These are phyloP conservation scores for Empidonax alnorum DNA, from an alignment of 2,113 vertebrate species.

Conservation along the genomic window DNA sequence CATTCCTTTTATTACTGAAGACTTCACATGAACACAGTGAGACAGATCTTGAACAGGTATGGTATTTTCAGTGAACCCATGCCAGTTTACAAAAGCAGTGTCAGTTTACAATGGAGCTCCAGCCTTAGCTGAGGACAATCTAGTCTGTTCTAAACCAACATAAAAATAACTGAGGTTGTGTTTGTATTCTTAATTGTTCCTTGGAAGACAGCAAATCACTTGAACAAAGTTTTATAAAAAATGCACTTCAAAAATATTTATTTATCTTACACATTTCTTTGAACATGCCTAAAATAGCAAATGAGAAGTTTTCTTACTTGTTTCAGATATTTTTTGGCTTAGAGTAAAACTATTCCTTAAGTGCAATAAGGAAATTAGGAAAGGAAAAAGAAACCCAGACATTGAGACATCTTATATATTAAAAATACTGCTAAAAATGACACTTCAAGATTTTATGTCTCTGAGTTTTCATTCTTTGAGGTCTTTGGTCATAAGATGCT, in stretches of 20 bases:
- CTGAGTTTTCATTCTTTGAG: neutral
- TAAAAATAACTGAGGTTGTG: neutral
- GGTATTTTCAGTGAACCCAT: neutral
- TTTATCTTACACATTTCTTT: neutral
- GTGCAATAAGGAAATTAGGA: neutral
- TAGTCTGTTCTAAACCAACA: neutral
- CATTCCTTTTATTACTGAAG: slow-evolving; percentile 28
- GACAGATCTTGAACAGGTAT: slow-evolving; percentile 12
- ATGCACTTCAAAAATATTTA: neutral
- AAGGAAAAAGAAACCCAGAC: neutral
- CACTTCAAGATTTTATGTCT: neutral
- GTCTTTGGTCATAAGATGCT: neutral
- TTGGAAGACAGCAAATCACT: neutral
- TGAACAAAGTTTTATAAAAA: neutral
- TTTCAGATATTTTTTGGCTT: neutral
- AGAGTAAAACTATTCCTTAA: neutral
- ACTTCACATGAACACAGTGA: neutral
- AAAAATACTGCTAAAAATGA: neutral
- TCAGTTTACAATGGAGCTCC: neutral
- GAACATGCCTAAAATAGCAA: neutral
- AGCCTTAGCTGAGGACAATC: neutral
- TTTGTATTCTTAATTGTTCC: neutral
- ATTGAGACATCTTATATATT: neutral
- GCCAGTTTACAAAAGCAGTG: neutral
- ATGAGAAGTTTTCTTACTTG: neutral